Evolutionary conservation across 1,140 invertebrate species (phyloP), one percentile per base, ranked within the genome.

Genomic region (Drosophila kohkoa): DNA sequence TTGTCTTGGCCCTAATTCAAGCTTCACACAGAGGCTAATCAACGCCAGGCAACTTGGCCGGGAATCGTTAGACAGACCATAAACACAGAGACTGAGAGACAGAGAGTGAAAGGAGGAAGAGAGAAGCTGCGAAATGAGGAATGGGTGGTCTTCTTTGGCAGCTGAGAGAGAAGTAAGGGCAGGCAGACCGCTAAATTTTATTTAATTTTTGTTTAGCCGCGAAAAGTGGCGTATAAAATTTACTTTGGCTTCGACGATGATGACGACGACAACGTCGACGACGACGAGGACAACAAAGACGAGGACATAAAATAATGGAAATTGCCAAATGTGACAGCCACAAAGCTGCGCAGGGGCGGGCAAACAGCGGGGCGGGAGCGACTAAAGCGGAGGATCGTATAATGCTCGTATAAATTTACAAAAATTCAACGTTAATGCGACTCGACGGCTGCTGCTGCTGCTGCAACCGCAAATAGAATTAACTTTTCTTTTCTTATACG

Each of bases 171-270:
- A 49, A 8, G 6, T 11, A 1, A 30, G 28, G 15, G 58, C 3
- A 87, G 77, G 82, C 82, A 82, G 85, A 88, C 82, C 82, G 83
- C 82, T 88, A 88, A 87, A 87, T 87, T 87, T 88, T 87, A 88
- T 87, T 87, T 87, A 87, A 87, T 87, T 88, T 87, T 87, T 87
- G 82, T 88, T 87, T 87, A 87, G 82, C 82, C 86, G 83, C 80
- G 86, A 88, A 88, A 88, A 89, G 86, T 89, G 81, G 85, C 83
- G 83, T 89, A 88, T 88, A 90, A 89, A 89, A 89, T 88, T 90
- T 88, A 81, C 85, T 88, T 88, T 88, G 79, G 76, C 79, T 79
- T 79, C 75, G 76, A 82, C 75, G 72, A 77, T 70, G 65, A 69
- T 57, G 60, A 55, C 43, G 67, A 28, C 49, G 65, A 78, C 75